A percentile compares a stretch with the other conserved stretches of the same genome.
phyloP scores from a whole-genome alignment of 1,140 invertebrate genomes.

The Eciton burchellii region DNA sequence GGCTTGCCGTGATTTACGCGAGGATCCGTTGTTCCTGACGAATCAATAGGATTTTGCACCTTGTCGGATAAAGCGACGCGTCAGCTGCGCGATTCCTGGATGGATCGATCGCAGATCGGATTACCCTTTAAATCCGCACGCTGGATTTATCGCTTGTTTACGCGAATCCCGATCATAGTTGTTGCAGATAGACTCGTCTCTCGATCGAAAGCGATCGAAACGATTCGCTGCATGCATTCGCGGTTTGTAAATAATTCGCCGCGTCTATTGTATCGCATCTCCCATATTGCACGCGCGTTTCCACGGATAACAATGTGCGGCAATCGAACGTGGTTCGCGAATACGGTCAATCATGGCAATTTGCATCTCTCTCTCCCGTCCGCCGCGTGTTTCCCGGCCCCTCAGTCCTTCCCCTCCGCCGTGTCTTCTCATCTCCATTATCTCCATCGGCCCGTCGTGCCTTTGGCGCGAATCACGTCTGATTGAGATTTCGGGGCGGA shows the following conservation, averaged over 20 bases:
- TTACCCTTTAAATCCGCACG: neutral
- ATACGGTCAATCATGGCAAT: slow-evolving; percentile 79
- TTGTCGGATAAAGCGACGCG: slow-evolving; percentile 10
- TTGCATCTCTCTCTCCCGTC: slow-evolving; percentile 76
- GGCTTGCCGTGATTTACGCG: slow-evolving; percentile 20
- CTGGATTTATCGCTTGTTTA: neutral
- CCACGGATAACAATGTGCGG: slow-evolving; percentile 21
- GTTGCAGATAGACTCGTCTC: neutral
- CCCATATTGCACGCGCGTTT: slow-evolving; percentile 34
- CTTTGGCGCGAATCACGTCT: slow-evolving; percentile 79
- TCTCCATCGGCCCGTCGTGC: slow-evolving; percentile 70
- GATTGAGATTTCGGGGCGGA: slow-evolving; percentile 79
- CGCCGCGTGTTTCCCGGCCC: slow-evolving; percentile 28
- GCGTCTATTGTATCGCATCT: slow-evolving; percentile 40
- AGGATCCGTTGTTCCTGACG: neutral
- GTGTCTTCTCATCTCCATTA: slow-evolving; percentile 74
- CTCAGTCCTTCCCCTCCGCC: slow-evolving; percentile 29
- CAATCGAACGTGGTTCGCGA: slow-evolving; percentile 69
- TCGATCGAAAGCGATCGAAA: slow-evolving; percentile 35
- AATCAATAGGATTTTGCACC: slow-evolving; percentile 33
- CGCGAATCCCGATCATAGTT: neutral
- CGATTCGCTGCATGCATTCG: slow-evolving; percentile 36
- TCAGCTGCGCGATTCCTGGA: neutral
- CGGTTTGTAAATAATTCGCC: slow-evolving; percentile 53
- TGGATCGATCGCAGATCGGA: neutral